These are phyloP conservation scores for Himantopus leucocephalus DNA, from an alignment of 2,113 vertebrate genomes.

Conservation along the genomic window DNA sequence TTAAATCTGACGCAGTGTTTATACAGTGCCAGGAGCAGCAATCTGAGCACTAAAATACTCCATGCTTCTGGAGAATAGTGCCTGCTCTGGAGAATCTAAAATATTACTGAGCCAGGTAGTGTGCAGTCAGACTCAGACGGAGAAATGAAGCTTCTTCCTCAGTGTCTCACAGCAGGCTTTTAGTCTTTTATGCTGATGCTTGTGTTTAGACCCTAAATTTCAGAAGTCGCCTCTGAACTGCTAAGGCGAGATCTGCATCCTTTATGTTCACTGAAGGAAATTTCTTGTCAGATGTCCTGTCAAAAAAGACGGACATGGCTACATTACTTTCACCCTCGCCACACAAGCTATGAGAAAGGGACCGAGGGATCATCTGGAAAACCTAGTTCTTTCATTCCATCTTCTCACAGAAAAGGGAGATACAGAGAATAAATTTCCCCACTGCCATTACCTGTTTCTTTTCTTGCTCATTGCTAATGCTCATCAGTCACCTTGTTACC, in stretches of 20 bases:
- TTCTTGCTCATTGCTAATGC: not conserved
- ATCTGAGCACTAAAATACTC: not conserved
- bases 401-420: not conserved
- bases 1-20: not conserved
- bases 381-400: not conserved
- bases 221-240: not conserved
- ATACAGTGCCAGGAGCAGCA: not conserved
- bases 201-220: not conserved
- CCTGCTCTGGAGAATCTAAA: not conserved
- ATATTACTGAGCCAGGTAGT: not conserved
- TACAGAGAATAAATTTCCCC: not conserved
- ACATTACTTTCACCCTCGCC: not conserved
- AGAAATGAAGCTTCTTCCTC: not conserved
- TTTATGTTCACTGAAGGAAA: not conserved
- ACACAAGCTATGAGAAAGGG: not conserved
- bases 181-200: not conserved
- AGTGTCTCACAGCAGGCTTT: no score
- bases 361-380: not conserved
- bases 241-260: not conserved
- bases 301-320: not conserved
- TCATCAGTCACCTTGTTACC: not conserved
- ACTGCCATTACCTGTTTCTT: not conserved
- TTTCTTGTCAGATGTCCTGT: not conserved
- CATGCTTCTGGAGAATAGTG: not conserved
- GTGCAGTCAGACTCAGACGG: not conserved